Percentiles rank a stretch among this genome's conserved stretches.
Conservation (phyloP, 2,797 vertebrate genomes). For the Peromyscus eremicus region DNA sequence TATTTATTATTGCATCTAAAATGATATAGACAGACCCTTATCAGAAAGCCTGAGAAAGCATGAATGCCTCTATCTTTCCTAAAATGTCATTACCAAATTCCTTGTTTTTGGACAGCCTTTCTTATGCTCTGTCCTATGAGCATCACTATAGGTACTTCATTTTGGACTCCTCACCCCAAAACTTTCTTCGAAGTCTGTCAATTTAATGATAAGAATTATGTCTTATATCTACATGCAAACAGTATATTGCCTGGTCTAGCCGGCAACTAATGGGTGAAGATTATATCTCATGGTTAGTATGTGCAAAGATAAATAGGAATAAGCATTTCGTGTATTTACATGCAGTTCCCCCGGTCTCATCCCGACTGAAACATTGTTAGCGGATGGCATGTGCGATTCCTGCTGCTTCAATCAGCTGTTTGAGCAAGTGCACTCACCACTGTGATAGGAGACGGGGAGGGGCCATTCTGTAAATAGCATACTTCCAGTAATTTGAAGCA, state of each 20-base stretch:
- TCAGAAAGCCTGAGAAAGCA: neutral
- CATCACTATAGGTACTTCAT: neutral
- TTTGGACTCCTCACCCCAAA: neutral
- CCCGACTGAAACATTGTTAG: neutral
- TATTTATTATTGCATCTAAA: constrained; percentile 45
- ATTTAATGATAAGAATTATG: constrained; percentile 20
- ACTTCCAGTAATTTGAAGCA: constrained; percentile 22
- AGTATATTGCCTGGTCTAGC: neutral
- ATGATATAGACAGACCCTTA: neutral
- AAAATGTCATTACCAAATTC: neutral
- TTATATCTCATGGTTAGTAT: neutral
- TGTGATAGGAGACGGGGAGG: neutral
- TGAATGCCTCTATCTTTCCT: neutral
- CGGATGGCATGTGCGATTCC: neutral
- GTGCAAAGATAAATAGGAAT: constrained; percentile 1
- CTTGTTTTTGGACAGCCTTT: neutral
- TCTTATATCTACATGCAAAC: neutral
- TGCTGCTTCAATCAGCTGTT: constrained; percentile 52
- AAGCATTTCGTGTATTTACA: neutral
- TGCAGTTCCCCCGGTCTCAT: neutral
- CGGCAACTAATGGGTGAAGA: neutral
- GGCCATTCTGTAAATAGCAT: constrained; percentile 17
- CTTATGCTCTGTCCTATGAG: neutral
- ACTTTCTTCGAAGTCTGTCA: constrained; percentile 37
- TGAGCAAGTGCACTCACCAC: constrained; percentile 18